Evolutionary conservation across 2,113 vertebrate species (phyloP).

Genomic region (Phainopepla nitens): DNA sequence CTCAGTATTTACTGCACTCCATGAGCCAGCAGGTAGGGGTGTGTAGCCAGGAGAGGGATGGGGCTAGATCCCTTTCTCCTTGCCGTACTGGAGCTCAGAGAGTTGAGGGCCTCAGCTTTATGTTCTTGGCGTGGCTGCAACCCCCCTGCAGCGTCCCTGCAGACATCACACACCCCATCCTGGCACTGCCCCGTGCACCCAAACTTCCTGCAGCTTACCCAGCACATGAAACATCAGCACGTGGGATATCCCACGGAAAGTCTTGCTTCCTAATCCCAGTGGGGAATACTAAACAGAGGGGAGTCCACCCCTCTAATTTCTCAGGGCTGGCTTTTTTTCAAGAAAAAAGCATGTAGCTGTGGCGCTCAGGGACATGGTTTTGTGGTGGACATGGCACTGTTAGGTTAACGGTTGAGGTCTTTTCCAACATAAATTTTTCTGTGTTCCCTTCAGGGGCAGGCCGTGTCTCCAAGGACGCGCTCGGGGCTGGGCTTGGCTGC

Average conservation of each 20-base stretch:
- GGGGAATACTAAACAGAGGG: neutral
- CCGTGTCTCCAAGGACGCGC: neutral
- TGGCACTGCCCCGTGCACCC: neutral
- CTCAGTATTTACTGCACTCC: no score
- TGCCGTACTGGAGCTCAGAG: neutral
- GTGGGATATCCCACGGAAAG: neutral
- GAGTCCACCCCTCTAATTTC: neutral
- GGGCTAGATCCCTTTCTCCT: neutral
- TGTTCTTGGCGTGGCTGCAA: rapidly evolving
- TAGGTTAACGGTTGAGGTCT: neutral
- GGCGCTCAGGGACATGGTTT: neutral
- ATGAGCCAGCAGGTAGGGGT: rapidly evolving
- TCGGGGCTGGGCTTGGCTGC: neutral
- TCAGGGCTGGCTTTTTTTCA: neutral
- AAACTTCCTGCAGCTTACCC: neutral
- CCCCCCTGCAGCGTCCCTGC: rapidly evolving
- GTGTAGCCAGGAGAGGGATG: neutral
- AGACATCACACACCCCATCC: rapidly evolving
- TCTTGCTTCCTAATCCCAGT: neutral
- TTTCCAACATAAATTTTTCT: neutral
- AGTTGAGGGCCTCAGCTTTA: rapidly evolving
- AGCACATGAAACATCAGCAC: neutral
- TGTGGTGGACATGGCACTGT: neutral
- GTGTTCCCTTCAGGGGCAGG: rapidly evolving
- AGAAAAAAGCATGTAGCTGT: neutral